Base-by-base conservation (phyloP, 2,888 invertebrate genomes). In the Theretra japonica region DNA sequence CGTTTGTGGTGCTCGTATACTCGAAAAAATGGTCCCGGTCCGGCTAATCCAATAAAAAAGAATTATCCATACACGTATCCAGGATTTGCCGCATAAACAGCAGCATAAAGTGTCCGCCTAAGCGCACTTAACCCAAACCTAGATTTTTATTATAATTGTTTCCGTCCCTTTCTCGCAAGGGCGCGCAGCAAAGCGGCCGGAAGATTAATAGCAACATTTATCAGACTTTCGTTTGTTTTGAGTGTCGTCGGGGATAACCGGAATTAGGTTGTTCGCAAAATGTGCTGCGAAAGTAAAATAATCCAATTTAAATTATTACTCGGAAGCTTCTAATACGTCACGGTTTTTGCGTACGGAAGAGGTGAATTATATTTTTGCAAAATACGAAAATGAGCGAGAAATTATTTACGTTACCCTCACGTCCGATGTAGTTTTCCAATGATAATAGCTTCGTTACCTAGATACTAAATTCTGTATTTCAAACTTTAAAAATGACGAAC, bases 221-320 rank as follows among this genome's bases (percentile, higher is more conserved):
- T 91, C 91, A 90, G 90, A 90, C 89, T 90, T 91, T 89, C 90
- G 90, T 90, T 90, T 91, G 91, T 90, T 91, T 90, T 90, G 89
- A 91, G 88, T 89, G 90, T 88, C 89, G 86, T 87, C 86, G 87
- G 82, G 87, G 86, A 90, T 89, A 88, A 86, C 88, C 87, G 86
- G 90, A 89, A 89, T 90, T 89, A 90, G 90, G 90, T 86, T 88
- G 86, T 87, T 89, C 84, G 80, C 87, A 78, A 85, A 88, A 89
- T 88, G 87, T 87, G 88, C 86, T 81, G 78, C 80, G 80, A 80
- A 87, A 88, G 86, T 84, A 86, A 86, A 86, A 89, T 89, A 90
- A 90, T 89, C 88, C 88, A 86, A 87, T 89, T 87, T 87, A 87
- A 90, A 87, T 87, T 88, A 90, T 88, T 86, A 76, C 33, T 56